A percentile compares a stretch with the other conserved stretches of the same genome.
These are phyloP conservation scores for Amblyornis subalaris DNA, from an alignment of 2,113 vertebrate species.

Conservation along the genomic window DNA sequence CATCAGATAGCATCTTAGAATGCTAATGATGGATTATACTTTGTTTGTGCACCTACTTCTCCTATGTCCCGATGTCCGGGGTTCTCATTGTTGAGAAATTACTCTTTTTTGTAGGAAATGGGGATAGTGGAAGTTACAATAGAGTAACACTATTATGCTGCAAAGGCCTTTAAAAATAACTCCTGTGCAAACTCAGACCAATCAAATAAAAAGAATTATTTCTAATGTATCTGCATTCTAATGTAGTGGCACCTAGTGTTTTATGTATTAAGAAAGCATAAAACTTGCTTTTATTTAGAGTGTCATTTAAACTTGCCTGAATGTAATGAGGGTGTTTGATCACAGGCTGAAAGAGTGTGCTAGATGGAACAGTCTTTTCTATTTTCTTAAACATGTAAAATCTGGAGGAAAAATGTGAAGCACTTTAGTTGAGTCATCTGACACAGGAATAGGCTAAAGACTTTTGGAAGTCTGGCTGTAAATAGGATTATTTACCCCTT, in stretches of 20 bases:
- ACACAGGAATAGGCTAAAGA: background rate
- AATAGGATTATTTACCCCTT: background rate
- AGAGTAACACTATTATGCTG: background rate
- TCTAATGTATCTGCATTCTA: background rate
- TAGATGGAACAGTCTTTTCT: background rate
- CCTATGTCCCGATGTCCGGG: background rate
- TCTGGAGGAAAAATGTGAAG: background rate
- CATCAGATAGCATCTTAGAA: background rate
- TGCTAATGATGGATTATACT: background rate
- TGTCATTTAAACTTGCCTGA: background rate
- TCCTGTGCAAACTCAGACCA: background rate
- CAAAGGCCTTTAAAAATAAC: background rate
- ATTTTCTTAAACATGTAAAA: background rate
- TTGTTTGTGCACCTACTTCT: background rate
- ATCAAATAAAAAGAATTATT: background rate
- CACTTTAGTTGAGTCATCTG: background rate
- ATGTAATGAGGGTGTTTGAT: background rate
- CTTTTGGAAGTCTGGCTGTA: background rate
- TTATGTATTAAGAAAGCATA: background rate
- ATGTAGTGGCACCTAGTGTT: background rate
- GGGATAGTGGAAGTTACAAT: background rate
- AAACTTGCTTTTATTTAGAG: background rate
- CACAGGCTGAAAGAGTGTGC: background rate
- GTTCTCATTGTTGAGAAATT: background rate
- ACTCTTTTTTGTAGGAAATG: background rate